phyloP scores from a whole-genome alignment of 2,888 invertebrate species.

The Melinaea menophilus region DNA sequence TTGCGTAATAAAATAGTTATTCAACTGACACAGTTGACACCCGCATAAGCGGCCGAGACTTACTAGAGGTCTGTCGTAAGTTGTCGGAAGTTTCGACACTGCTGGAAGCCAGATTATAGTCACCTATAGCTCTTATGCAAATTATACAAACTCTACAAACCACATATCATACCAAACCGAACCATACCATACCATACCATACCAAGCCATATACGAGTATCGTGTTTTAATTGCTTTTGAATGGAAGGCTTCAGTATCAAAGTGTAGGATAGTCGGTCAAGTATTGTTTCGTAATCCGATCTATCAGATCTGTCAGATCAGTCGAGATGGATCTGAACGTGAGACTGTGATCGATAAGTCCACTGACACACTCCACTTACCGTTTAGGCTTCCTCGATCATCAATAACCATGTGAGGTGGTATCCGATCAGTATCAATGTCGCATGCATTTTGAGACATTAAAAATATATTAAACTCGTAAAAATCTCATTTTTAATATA shows the following conservation, averaged over 20 bases:
- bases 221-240: constrained; percentile 38
- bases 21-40: constrained; percentile 63
- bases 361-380: constrained; percentile 66
- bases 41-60: constrained; percentile 55
- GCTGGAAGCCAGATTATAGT: constrained; percentile 49
- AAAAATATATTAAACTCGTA: too few species aligned
- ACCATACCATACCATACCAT: too few species aligned
- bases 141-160: constrained; percentile 34
- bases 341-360: constrained; percentile 57
- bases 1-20: constrained; percentile 65
- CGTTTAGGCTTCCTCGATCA: constrained; percentile 22
- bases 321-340: constrained; percentile 40
- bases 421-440: background rate
- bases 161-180: background rate
- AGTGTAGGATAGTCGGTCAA: constrained; percentile 29
- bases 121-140: constrained; percentile 50
- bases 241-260: constrained; percentile 20
- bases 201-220: constrained; percentile 22
- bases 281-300: constrained; percentile 34
- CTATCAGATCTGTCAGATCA: constrained; percentile 26
- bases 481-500: too few species aligned
- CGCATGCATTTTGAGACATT: too few species aligned
- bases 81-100: constrained; percentile 67
- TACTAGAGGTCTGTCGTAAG: constrained; percentile 56
- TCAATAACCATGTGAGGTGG: background rate